Percentiles rank a stretch among this genome's conserved stretches.
phyloP scores from a whole-genome alignment of 2,888 invertebrate genomes.

The Polia nebulosa region DNA sequence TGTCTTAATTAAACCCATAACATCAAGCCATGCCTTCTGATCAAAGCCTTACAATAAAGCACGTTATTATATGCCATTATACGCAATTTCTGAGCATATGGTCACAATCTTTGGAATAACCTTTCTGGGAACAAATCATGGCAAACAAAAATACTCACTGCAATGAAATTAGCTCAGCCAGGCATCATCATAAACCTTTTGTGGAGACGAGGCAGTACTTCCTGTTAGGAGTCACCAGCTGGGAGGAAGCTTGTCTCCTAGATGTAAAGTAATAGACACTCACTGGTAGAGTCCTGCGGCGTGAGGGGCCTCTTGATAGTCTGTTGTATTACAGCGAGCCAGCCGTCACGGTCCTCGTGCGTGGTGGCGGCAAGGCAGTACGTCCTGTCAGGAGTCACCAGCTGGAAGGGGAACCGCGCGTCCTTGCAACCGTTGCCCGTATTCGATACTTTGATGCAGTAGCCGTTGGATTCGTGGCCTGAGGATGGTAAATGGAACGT shows the following conservation, averaged over 20 bases:
- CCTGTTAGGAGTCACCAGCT: constrained; percentile 95
- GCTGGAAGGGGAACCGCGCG: constrained; percentile 95
- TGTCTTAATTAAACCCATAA: neutral
- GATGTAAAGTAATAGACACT: constrained; percentile 70
- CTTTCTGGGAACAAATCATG: neutral
- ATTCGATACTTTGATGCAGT: constrained; percentile 92
- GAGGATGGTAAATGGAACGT: constrained; percentile 36
- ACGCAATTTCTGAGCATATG: neutral
- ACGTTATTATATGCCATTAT: neutral
- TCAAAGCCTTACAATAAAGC: neutral
- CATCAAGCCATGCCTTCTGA: neutral
- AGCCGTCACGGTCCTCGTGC: constrained; percentile 94
- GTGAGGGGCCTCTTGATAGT: constrained; percentile 94
- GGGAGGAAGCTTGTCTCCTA: constrained; percentile 89
- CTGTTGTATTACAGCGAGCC: constrained; percentile 94
- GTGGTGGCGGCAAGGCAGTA: constrained; percentile 95
- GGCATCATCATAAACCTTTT: constrained; percentile 72
- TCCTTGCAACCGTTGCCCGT: constrained; percentile 92
- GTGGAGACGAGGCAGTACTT: constrained; percentile 94
- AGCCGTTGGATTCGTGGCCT: constrained; percentile 95
- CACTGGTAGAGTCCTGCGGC: constrained; percentile 95
- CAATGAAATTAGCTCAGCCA: neutral
- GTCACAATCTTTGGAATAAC: neutral
- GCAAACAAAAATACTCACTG: neutral
- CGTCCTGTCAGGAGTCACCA: constrained; percentile 95